phyloP scores from a whole-genome alignment of 2,888 invertebrate species.

The Catocala sponsa region DNA sequence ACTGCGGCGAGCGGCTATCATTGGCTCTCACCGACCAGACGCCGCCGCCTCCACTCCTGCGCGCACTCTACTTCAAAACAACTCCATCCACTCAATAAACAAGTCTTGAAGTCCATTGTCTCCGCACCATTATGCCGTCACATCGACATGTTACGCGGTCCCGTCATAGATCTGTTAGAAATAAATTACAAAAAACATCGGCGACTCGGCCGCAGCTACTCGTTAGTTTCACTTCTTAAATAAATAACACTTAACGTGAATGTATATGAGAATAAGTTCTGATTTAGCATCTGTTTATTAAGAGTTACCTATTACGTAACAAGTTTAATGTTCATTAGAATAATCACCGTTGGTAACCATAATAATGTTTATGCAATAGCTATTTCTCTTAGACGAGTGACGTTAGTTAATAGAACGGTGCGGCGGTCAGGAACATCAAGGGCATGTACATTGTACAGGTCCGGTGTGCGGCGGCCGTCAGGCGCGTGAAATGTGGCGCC shows the following conservation, averaged over 20 bases:
- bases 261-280: conserved; percentile 21
- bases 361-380: background rate
- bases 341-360: background rate
- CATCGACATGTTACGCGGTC: conserved; percentile 70
- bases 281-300: conserved; percentile 26
- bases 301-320: conserved; percentile 7
- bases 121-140: conserved; percentile 79
- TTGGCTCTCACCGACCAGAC: conserved; percentile 76
- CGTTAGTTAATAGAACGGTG: conserved; percentile 28
- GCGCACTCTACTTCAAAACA: conserved; percentile 82
- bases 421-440: conserved; percentile 56
- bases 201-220: conserved; percentile 52
- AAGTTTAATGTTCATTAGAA: conserved; percentile 4
- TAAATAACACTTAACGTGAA: conserved; percentile 35
- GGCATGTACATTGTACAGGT: conserved; percentile 49
- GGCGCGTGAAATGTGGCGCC: conserved; percentile 79
- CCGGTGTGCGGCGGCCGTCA: conserved; percentile 56
- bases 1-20: conserved; percentile 74
- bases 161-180: conserved; percentile 78
- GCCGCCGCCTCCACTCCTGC: conserved; percentile 85
- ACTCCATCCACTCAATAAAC: conserved; percentile 86
- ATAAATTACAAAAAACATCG: conserved; percentile 68
- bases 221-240: conserved; percentile 59
- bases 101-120: conserved; percentile 85
- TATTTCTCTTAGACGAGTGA: background rate